Percentiles rank a stretch among this genome's conserved stretches.
Evolutionary conservation across 2,797 vertebrate genomes (phyloP).

Genomic region (Chelmon rostratus): DNA sequence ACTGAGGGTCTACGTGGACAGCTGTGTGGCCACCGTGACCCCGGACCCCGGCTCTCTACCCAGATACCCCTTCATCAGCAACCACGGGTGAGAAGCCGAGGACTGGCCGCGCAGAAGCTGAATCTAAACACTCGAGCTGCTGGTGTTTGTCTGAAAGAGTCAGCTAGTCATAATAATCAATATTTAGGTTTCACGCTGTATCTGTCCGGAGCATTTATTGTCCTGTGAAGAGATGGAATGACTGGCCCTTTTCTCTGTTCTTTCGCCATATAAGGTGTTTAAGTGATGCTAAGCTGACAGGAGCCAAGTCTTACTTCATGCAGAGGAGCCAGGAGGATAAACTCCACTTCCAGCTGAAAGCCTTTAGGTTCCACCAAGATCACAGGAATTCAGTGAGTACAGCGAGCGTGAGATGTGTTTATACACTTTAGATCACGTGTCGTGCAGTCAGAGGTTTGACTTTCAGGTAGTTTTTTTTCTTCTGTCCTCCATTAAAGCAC

Average conservation of each 20-base stretch:
- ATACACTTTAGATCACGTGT: background rate
- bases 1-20: constrained; percentile 76
- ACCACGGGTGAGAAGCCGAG: constrained; percentile 71
- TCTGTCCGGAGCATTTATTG: background rate
- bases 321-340: constrained; percentile 72
- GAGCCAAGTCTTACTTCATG: constrained; percentile 79
- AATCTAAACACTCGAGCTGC: background rate
- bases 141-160: background rate
- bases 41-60: constrained; percentile 42
- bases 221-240: background rate
- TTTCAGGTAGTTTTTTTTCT: background rate
- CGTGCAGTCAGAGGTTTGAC: constrained; percentile 11
- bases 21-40: constrained; percentile 68
- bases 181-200: background rate
- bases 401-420: background rate
- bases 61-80: constrained; percentile 72
- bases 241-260: background rate
- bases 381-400: constrained; percentile 69
- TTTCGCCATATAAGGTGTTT: constrained; percentile 74
- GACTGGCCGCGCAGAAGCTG: no score
- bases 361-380: constrained; percentile 73
- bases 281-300: constrained; percentile 73
- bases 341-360: constrained; percentile 77
- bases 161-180: constrained; percentile 19
- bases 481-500: background rate